phyloP scores from a whole-genome alignment of 2,888 invertebrate genomes.

The Resseliella maxima region DNA sequence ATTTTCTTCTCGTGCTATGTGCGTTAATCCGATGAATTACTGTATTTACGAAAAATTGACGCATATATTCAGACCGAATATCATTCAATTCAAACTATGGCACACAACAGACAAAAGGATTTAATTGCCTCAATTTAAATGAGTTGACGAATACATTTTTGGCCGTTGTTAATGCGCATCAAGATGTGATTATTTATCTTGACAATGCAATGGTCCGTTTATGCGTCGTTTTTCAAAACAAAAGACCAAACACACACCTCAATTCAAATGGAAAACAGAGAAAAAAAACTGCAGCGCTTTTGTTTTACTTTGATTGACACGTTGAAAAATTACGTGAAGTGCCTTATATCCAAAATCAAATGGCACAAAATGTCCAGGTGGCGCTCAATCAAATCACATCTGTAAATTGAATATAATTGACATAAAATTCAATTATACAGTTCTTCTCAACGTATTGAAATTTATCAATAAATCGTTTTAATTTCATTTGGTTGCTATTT shows the following conservation, averaged over 20 bases:
- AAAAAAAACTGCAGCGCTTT: background rate
- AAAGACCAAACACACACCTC: background rate
- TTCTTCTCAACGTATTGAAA: background rate
- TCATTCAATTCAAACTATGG: background rate
- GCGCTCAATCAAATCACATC: background rate
- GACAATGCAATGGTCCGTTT: background rate
- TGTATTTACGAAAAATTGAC: background rate
- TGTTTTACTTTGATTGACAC: constrained; percentile 15
- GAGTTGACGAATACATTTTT: constrained; percentile 24
- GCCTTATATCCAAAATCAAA: background rate
- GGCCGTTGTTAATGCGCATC: background rate
- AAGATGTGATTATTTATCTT: background rate
- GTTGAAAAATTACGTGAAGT: constrained; percentile 13
- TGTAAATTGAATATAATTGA: background rate
- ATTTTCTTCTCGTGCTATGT: background rate
- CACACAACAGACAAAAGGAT: constrained; percentile 12
- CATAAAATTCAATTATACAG: background rate
- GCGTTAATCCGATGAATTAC: constrained; percentile 39
- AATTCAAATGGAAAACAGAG: background rate
- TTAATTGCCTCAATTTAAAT: constrained; percentile 32
- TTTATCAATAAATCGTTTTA: background rate
- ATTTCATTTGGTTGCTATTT: background rate
- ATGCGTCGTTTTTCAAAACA: background rate
- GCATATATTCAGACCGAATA: background rate
- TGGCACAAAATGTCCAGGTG: background rate